Conservation (phyloP, 2,113 vertebrate genomes). For the Phaethornis superciliosus region DNA sequence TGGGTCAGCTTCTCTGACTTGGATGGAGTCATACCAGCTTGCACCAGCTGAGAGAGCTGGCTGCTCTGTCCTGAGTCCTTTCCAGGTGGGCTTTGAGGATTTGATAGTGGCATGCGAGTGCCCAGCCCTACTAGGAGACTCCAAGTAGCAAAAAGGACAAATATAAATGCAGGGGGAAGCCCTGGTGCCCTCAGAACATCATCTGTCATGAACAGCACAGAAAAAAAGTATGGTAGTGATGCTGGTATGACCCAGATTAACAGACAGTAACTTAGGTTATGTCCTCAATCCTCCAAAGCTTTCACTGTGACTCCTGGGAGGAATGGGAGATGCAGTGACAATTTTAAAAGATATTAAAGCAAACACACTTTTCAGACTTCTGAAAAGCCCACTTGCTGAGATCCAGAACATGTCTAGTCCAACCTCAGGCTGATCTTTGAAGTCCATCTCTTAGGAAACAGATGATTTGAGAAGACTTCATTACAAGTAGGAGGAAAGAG, state of each 20-base stretch:
- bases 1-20: slow-evolving; percentile 25
- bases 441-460: neutral
- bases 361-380: neutral
- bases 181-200: neutral
- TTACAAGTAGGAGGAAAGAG: neutral
- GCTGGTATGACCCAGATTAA: neutral
- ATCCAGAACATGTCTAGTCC: neutral
- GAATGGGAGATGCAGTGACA: neutral
- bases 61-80: neutral
- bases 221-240: neutral
- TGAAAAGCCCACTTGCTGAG: neutral
- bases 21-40: neutral
- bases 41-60: slow-evolving; percentile 15
- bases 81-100: neutral
- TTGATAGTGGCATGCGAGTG: neutral
- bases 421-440: neutral
- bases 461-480: neutral
- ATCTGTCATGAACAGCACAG: neutral
- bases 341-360: neutral
- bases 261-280: neutral
- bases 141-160: neutral
- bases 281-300: neutral
- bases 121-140: neutral
- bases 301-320: neutral
- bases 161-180: neutral